phyloP scores from a whole-genome alignment of 1,140 invertebrate species.

The Drosophila malerkotliana region DNA sequence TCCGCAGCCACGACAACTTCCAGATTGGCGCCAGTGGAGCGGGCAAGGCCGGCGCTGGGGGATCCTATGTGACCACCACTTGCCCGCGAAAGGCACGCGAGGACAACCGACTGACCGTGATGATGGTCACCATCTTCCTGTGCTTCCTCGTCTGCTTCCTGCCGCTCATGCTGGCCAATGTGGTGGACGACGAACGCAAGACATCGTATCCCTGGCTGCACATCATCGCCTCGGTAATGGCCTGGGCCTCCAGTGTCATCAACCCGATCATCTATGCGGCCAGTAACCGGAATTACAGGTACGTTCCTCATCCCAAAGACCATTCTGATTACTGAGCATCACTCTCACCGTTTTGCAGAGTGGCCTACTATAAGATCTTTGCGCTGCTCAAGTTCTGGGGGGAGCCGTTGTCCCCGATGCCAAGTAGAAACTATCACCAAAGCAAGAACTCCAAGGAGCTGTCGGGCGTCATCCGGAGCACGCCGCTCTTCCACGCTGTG shows the following conservation, averaged over 20 bases:
- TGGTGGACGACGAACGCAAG: conserved; percentile 88
- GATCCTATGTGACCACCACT: conserved; percentile 64
- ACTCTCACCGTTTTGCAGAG: conserved; percentile 35
- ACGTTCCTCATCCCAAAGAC: background rate
- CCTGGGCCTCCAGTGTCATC: conserved; percentile 93
- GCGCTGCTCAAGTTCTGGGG: conserved; percentile 80
- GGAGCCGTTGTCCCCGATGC: conserved; percentile 78
- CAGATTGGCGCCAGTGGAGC: conserved; percentile 48
- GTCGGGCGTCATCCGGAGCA: conserved; percentile 78
- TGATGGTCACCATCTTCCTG: conserved; percentile 94
- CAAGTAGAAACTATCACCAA: conserved; percentile 81
- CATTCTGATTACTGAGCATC: background rate
- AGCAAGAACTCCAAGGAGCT: conserved; percentile 82
- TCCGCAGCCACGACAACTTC: conserved; percentile 83
- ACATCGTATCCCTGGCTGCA: conserved; percentile 89
- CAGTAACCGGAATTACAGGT: conserved; percentile 91
- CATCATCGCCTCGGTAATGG: conserved; percentile 91
- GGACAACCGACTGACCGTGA: conserved; percentile 90
- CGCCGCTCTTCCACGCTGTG: conserved; percentile 77
- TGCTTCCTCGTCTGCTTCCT: conserved; percentile 93
- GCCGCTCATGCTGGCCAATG: conserved; percentile 93
- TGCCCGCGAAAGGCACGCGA: conserved; percentile 85
- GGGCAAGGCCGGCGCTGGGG: conserved; percentile 51
- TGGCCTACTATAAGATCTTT: conserved; percentile 80
- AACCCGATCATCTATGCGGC: conserved; percentile 95